phyloP scores from a whole-genome alignment of 2,797 vertebrate species.

The Cirrhinus molitorella region DNA sequence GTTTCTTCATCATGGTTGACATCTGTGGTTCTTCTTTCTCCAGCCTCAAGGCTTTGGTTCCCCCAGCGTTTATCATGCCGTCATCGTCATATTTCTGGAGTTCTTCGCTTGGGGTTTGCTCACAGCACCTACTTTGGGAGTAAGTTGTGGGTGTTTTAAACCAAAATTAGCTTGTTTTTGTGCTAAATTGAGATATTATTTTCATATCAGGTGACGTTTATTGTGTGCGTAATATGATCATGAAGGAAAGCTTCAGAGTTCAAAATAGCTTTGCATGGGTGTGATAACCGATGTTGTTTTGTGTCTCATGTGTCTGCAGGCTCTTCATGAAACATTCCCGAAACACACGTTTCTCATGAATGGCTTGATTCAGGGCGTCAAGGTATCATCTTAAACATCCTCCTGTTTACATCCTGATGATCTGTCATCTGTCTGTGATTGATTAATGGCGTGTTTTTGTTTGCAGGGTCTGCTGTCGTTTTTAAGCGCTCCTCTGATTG shows the following conservation, averaged over 20 bases:
- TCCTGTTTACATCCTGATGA: not conserved
- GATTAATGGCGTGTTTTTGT: not conserved
- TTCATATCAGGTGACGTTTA: not conserved
- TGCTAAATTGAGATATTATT: not conserved
- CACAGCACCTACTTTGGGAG: slow-evolving; percentile 87
- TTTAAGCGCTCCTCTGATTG: slow-evolving; percentile 87
- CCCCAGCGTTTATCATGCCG: slow-evolving; percentile 89
- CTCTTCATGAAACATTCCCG: slow-evolving; percentile 88
- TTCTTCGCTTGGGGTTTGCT: slow-evolving; percentile 91
- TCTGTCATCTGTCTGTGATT: not conserved
- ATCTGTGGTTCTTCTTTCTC: slow-evolving; percentile 13
- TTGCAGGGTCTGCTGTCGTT: slow-evolving; percentile 85
- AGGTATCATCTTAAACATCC: slow-evolving; percentile 71
- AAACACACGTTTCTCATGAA: slow-evolving; percentile 92
- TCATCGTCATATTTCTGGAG: slow-evolving; percentile 90
- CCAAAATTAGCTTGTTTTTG: not conserved
- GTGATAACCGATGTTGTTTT: not conserved
- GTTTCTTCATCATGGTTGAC: not conserved
- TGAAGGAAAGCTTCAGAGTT: not conserved
- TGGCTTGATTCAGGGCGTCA: slow-evolving; percentile 89
- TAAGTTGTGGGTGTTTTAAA: slow-evolving; percentile 67
- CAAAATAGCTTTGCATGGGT: not conserved
- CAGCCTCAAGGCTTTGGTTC: slow-evolving; percentile 90
- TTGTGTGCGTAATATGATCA: not conserved
- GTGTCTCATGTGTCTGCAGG: slow-evolving; percentile 67